Base-by-base conservation (phyloP, 2,888 invertebrate species). In the Aradus depressus region DNA sequence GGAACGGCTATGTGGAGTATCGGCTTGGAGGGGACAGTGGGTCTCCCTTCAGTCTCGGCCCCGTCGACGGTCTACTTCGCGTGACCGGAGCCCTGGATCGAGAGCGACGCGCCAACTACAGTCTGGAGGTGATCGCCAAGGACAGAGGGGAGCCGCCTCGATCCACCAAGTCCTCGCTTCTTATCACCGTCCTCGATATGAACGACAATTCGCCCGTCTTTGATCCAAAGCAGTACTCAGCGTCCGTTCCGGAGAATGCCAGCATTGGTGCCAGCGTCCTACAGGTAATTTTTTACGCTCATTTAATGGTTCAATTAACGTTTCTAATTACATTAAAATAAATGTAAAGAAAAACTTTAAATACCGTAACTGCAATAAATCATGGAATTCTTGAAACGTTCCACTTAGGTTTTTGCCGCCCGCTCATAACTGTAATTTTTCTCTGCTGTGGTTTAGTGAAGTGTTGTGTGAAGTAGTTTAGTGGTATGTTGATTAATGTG, bases 131-230 rank as follows among this genome's bases (percentile, higher is more conserved):
- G 19, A 82, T 81, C n/a, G 92, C 91, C 3, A 81, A 79, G 63
- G 92, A 93, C 69, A 77, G 90, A 55, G 92, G 92, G 1, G 86
- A 87, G 63, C 89, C 89, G 2, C 76, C 87, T 1, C 79, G 79
- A 62, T 72, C 79, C 8, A 80, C 83, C 1, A 76, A 78, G 58
- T 76, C 79, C 3, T 75, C 77, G 60, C 74, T 92, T 23, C 70
- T 72, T 51, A 81, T 93, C 22, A 75, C 76, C 60, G 79, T 92
- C 55, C 70, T 87, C 44, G 91, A 91, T 66, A 88, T 88, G 67
- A 91, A 91, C 67, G 91, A 91, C 65, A 90, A 90, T 64, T 83
- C 84, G 56, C 91, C 91, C 0, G 78, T 86, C 3, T 91, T 91
- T 66, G 85, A 89, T 66, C 87, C 87, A 1, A 82, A 84, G 63